Base-by-base conservation (phyloP, 2,797 vertebrate species). In the Chelon labrosus region DNA sequence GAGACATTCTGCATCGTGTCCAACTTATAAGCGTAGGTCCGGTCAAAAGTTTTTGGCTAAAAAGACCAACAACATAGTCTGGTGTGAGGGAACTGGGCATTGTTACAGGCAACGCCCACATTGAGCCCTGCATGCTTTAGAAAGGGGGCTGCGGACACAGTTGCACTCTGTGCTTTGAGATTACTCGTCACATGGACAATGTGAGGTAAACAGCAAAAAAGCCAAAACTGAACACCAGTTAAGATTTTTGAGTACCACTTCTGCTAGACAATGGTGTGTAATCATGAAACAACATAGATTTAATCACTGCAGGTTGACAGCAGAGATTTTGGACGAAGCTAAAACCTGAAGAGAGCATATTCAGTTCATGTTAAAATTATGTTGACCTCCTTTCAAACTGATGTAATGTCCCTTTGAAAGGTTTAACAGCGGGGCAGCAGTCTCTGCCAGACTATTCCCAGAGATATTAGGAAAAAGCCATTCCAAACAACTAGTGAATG, bases 91-190 rank as follows among this genome's bases (percentile, higher is more conserved):
- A 91, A 87, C 73, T 67, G 75, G 77, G 74, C 83, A 88, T 82
- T 86, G 89, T 91, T 88, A 52, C 61, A 81, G 78, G 70, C 77
- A 77, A 79, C 83, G 86, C 91, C 88, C 79, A 87, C 86, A 74
- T 60, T 41, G 65, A 83, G 70, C 35, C 71, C 82, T 72, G 84
- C 80, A 81, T 88, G 79, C 88, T 82, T 88, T 50, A 51, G 75
- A 44, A 55, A 81, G 88, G 82, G 85, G 87, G 85, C 68, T 51
- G 83, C 38, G 55, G 47, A 67, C 19, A 60, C 61, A 69, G 58
- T 44, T 20, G 20, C 60, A 74, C 51, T 42, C 19, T 70, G 57
- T 73, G n/a, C 53, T 67, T 66, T 75, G 44, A 72, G 25, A 11
- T 61, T 12, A 51, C 10, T 47, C 19, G 38, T 62, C 7, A 14